Conservation (phyloP, 2,888 invertebrate genomes). For the Diarsia dahlii region DNA sequence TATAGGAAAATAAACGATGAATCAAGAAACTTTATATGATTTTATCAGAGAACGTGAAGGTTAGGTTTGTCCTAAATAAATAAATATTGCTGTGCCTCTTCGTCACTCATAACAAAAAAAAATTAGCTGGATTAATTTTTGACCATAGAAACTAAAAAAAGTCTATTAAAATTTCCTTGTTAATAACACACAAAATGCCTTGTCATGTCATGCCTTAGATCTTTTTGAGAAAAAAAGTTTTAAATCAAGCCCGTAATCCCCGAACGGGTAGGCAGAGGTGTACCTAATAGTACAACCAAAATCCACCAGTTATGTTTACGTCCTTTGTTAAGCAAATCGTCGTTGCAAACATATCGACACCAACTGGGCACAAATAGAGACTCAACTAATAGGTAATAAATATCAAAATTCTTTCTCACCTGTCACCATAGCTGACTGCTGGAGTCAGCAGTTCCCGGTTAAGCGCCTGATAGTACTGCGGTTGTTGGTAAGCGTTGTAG, state of each 20-base stretch:
- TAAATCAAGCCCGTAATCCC: not conserved
- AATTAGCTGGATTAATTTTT: not conserved
- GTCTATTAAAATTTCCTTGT: not conserved
- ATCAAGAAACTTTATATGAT: not conserved
- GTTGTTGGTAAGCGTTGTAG: slow-evolving; percentile 76
- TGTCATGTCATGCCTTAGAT: not conserved
- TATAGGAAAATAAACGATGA: not conserved
- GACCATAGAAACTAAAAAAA: not conserved
- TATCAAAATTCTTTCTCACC: slow-evolving; percentile 63
- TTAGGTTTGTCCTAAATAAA: not conserved
- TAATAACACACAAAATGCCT: not conserved
- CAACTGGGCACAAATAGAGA: too few species aligned
- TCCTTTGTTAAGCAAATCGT: too few species aligned
- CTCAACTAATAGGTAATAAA: not conserved
- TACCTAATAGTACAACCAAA: too few species aligned
- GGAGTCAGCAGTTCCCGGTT: slow-evolving; percentile 78
- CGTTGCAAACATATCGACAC: too few species aligned
- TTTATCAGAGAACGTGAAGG: not conserved
- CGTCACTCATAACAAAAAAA: not conserved
- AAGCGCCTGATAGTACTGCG: slow-evolving; percentile 75
- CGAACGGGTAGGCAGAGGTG: too few species aligned
- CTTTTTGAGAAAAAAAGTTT: not conserved
- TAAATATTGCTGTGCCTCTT: not conserved
- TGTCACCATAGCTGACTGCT: slow-evolving; percentile 72
- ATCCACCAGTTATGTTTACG: too few species aligned